Base-by-base conservation (phyloP, 1,140 invertebrate species). In the Coenobita brevimanus region DNA sequence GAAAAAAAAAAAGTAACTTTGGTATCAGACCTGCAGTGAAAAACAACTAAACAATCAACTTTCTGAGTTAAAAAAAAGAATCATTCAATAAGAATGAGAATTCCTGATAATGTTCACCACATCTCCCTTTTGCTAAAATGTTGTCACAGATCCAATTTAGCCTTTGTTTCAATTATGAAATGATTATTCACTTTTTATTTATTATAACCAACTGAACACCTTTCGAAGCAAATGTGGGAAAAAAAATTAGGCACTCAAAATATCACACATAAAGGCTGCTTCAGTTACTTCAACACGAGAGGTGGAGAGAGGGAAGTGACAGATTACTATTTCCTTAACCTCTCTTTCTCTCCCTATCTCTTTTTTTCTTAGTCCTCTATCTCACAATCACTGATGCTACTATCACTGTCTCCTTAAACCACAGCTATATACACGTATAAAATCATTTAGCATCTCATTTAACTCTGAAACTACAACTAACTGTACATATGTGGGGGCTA, bases 241-340 rank as follows among this genome's bases (percentile, higher is more conserved):
- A 67, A 86, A 85, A 54, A 38, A 64, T 41, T 69, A 87, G 76
- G 64, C 78, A 80, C 76, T 71, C 85, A 71, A 87, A 87, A 69
- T 87, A 87, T 86, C 76, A 79, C 84, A 80, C 85, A 73, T 84
- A 76, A 76, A 84, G 82, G 82, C 82, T 76, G 71, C 50, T 75
- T 84, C 36, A 50, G 54, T 84, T 24, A 62, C 46, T 17, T 50
- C 17, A 17, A 6, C 46, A 50, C 6, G 17, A 6, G 17, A 50
- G 46, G 17, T 6, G 17, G 46, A 17, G 46, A 6, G 38, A 33
- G 60, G 27, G 17, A 60, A 30, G 57, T 21, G 36, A 67, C 43
- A 71, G 24, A 15, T 50, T 24, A 54, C 57, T 2, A n/a, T 57
- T 73, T 84, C 50, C 38, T 43, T 43, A 50, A 43, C 46, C 50